A percentile compares a stretch with the other conserved stretches of the same genome.
These are phyloP conservation scores for Callipepla californica DNA, from an alignment of 2,113 vertebrate species.

Conservation along the genomic window DNA sequence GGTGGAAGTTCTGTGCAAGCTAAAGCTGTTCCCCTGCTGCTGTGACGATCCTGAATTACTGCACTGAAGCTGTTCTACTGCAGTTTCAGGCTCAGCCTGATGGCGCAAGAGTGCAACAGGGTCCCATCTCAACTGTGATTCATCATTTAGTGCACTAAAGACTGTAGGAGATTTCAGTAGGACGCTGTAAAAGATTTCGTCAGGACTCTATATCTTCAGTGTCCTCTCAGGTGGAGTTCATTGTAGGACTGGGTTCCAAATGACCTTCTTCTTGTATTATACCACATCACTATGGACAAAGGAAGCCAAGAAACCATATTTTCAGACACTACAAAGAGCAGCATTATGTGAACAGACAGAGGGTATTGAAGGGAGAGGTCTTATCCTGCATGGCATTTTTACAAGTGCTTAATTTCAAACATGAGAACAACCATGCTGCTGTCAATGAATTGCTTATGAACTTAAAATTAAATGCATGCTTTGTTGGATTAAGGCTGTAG, in stretches of 20 bases:
- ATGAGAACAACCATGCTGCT: conserved; percentile 21
- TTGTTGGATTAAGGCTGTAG: conserved; percentile 27
- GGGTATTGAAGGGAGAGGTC: conserved; percentile 20
- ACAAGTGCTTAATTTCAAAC: conserved; percentile 31
- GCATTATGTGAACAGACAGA: conserved; percentile 5
- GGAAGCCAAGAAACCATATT: conserved; percentile 49
- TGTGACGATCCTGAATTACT: not conserved
- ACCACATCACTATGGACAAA: conserved; percentile 12
- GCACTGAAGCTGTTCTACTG: not conserved
- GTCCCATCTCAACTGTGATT: not conserved
- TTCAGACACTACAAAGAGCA: conserved; percentile 48
- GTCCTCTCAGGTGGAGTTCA: not conserved
- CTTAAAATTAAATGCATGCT: conserved; percentile 18
- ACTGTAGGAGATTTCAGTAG: not conserved
- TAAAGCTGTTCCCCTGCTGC: not conserved
- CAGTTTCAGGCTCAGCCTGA: not conserved
- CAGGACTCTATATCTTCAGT: not conserved
- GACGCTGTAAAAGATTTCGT: not conserved
- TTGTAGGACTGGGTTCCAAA: not conserved
- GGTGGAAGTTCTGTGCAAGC: rapidly evolving
- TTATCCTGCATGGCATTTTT: not conserved
- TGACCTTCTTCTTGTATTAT: not conserved
- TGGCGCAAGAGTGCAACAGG: not conserved
- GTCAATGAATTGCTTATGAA: not conserved
- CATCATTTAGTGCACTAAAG: not conserved